Evolutionary conservation across 2,797 vertebrate genomes (phyloP).

Genomic region (Spinus olivaceus): DNA sequence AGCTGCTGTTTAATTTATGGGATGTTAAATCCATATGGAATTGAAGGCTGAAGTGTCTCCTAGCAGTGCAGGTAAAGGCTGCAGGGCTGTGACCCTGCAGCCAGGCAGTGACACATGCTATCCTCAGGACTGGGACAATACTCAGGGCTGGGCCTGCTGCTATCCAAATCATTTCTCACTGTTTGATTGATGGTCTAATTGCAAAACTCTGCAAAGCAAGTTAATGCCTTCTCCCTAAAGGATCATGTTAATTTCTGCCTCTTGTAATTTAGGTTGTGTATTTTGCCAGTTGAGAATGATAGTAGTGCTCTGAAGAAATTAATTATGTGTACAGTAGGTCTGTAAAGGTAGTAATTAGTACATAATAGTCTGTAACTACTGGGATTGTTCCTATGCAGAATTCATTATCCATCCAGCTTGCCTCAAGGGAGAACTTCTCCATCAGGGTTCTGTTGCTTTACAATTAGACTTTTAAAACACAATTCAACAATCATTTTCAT

Average conservation of each 20-base stretch:
- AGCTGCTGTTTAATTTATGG: neutral
- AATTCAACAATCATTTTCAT: neutral
- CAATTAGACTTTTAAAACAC: neutral
- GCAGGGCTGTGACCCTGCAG: neutral
- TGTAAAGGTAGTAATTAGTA: conserved; percentile 67
- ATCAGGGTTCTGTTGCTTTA: neutral
- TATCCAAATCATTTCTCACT: conserved; percentile 23
- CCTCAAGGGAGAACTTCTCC: neutral
- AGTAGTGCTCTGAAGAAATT: conserved; percentile 55
- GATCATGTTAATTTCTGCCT: conserved; percentile 51
- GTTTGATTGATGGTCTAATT: conserved; percentile 50
- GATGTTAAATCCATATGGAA: neutral
- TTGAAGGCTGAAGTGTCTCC: neutral
- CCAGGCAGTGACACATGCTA: neutral
- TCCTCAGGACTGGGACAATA: neutral
- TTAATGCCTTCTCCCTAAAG: conserved; percentile 60
- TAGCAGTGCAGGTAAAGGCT: neutral
- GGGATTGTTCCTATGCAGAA: conserved; percentile 44
- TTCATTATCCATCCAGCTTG: conserved; percentile 46
- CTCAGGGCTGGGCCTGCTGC: neutral
- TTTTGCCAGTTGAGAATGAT: conserved; percentile 61
- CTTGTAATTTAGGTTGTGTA: conserved; percentile 56
- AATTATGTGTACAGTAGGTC: conserved; percentile 64
- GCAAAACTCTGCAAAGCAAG: conserved; percentile 44
- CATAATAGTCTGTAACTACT: conserved; percentile 62